These are phyloP conservation scores for Chymomyza costata DNA, from an alignment of 1,140 invertebrate genomes.

Conservation along the genomic window DNA sequence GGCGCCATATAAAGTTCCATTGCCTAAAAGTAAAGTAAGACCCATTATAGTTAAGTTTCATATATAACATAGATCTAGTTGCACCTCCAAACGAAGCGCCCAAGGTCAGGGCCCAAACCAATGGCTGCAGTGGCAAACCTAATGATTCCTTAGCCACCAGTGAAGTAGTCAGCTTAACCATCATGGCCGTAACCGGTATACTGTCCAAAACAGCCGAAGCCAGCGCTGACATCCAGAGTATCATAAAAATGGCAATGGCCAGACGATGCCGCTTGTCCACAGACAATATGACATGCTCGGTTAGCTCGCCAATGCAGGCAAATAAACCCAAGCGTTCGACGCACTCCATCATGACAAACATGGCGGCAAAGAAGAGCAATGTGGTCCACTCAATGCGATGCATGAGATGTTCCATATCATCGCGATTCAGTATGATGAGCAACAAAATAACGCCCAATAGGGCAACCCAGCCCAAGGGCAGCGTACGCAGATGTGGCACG, in stretches of 20 bases:
- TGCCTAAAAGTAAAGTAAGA: conserved; percentile 76
- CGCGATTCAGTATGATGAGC: conserved; percentile 79
- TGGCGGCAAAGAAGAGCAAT: conserved; percentile 85
- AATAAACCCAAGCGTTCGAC: conserved; percentile 83
- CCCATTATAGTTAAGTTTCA: not conserved
- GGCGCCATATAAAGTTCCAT: conserved; percentile 88
- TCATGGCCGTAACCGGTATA: conserved; percentile 88
- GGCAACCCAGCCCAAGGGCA: conserved; percentile 86
- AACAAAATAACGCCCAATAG: conserved; percentile 82
- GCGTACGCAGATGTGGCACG: conserved; percentile 77
- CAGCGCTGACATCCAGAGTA: conserved; percentile 86
- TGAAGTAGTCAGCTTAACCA: conserved; percentile 83
- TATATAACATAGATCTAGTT: not conserved
- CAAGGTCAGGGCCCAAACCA: conserved; percentile 85
- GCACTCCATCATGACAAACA: conserved; percentile 90
- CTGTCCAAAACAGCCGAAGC: conserved; percentile 89
- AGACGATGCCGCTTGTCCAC: conserved; percentile 80
- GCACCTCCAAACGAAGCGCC: conserved; percentile 87
- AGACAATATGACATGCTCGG: conserved; percentile 80
- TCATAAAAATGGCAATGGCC: conserved; percentile 82
- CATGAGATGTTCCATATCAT: conserved; percentile 84
- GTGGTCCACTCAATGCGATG: conserved; percentile 88
- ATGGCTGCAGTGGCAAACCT: conserved; percentile 81
- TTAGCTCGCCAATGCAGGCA: conserved; percentile 82
- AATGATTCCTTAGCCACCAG: conserved; percentile 80